phyloP scores from a whole-genome alignment of 2,888 invertebrate genomes.

The Brachyopa scutellaris region DNA sequence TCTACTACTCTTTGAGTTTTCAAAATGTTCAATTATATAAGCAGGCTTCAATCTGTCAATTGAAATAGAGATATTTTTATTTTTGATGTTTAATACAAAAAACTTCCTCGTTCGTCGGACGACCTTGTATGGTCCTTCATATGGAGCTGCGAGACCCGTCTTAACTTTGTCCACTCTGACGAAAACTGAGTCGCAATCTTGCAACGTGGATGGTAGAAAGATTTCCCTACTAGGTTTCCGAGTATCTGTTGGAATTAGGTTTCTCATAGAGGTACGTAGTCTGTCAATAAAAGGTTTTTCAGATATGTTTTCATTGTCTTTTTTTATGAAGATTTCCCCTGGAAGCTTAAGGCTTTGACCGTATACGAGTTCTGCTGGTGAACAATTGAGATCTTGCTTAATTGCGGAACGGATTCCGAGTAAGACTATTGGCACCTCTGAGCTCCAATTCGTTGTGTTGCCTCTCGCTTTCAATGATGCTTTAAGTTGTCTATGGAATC shows the following conservation, averaged over 20 bases:
- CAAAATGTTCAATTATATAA: slow-evolving; percentile 3
- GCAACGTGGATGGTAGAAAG: not conserved
- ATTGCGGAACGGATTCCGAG: slow-evolving; percentile 41
- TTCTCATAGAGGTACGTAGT: slow-evolving; percentile 4
- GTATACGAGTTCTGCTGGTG: slow-evolving; percentile 24
- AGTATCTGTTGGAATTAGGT: slow-evolving; percentile 4
- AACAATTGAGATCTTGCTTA: slow-evolving; percentile 36
- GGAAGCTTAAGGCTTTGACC: slow-evolving; percentile 2
- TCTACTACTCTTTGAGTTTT: not conserved
- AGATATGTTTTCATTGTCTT: not conserved
- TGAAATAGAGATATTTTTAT: not conserved
- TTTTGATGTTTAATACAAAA: not conserved
- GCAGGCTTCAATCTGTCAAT: slow-evolving; percentile 10
- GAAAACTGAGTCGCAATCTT: not conserved
- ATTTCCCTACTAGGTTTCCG: not conserved
- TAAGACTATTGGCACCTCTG: slow-evolving; percentile 33
- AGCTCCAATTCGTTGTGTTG: slow-evolving; percentile 32
- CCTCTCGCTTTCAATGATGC: not conserved
- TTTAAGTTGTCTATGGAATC: slow-evolving; percentile 46
- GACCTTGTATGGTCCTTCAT: not conserved
- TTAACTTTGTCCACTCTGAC: slow-evolving; percentile 3
- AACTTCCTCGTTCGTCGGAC: slow-evolving; percentile 5
- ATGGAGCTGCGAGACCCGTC: too few relatives aligned
- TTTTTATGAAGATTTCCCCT: slow-evolving; percentile 9
- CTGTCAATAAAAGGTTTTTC: slow-evolving; percentile 1